These are phyloP conservation scores for Pissodes strobi DNA, from an alignment of 1,140 invertebrate genomes.

Conservation along the genomic window DNA sequence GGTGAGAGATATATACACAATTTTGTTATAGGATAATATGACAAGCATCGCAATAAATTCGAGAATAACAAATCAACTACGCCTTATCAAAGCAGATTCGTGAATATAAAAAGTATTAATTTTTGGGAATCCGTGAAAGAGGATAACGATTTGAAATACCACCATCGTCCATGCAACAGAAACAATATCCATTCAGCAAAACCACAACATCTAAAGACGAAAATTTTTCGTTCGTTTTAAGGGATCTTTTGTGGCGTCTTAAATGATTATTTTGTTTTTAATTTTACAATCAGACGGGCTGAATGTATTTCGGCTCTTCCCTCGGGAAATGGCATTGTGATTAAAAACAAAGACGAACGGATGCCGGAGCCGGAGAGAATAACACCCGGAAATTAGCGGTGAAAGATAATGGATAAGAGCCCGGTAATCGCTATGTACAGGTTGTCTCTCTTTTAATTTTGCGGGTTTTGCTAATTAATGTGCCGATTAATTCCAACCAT, in stretches of 20 bases:
- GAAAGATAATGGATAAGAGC: constrained; percentile 28
- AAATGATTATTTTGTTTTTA: constrained; percentile 34
- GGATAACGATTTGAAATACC: no score
- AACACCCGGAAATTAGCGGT: constrained; percentile 30
- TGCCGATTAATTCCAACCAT: constrained; percentile 17
- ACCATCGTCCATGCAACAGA: neutral
- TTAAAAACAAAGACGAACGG: constrained; percentile 35
- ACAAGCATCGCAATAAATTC: no score
- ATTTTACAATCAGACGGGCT: constrained; percentile 22
- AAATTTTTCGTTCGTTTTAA: neutral
- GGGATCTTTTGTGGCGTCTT: constrained; percentile 18
- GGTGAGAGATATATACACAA: no score
- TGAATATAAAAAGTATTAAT: no score
- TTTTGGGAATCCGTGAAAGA: no score
- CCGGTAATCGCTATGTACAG: constrained; percentile 26
- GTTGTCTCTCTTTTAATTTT: constrained; percentile 29
- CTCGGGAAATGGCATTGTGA: constrained; percentile 26
- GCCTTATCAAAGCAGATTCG: no score
- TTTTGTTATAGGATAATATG: no score
- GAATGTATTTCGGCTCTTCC: constrained; percentile 17
- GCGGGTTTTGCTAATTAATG: constrained; percentile 25
- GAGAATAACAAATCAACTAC: no score
- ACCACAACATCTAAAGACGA: constrained; percentile 11
- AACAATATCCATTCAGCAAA: neutral
- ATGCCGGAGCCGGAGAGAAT: constrained; percentile 24